Percentiles rank a stretch among this genome's conserved stretches.
phyloP scores from a whole-genome alignment of 1,140 invertebrate genomes.

The Glossosoma conforme region DNA sequence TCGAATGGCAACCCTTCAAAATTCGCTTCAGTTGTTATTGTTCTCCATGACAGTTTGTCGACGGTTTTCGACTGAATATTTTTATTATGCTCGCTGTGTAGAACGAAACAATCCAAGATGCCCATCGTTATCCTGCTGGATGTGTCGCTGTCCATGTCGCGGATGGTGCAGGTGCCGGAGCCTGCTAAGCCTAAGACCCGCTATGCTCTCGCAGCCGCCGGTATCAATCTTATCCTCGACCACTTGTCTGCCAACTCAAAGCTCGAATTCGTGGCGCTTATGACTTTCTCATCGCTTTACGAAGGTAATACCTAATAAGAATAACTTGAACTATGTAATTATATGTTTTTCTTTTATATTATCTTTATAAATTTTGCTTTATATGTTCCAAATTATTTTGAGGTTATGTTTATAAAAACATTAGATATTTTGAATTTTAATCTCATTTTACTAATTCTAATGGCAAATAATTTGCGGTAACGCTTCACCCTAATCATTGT shows the following conservation, averaged over 20 bases:
- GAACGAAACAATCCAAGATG: too few relatives aligned
- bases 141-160: constrained; percentile 74
- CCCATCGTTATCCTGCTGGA: constrained; percentile 77
- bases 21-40: too few relatives aligned
- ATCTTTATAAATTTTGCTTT: constrained; percentile 1
- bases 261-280: constrained; percentile 87
- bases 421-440: neutral
- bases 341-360: too few relatives aligned
- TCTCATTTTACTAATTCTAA: neutral
- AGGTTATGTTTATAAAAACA: neutral
- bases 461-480: neutral
- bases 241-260: constrained; percentile 76
- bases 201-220: constrained; percentile 66
- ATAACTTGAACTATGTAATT: neutral
- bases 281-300: constrained; percentile 75
- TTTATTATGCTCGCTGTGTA: too few relatives aligned
- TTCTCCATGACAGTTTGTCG: too few relatives aligned
- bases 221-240: constrained; percentile 80
- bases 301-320: constrained; percentile 51
- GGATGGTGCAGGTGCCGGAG: constrained; percentile 48
- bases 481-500: neutral
- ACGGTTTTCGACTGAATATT: too few relatives aligned
- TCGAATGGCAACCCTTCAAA: too few relatives aligned
- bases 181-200: constrained; percentile 43
- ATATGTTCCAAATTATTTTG: neutral